Conservation (phyloP, 2,888 invertebrate species). For the Matsumyia berberina region DNA sequence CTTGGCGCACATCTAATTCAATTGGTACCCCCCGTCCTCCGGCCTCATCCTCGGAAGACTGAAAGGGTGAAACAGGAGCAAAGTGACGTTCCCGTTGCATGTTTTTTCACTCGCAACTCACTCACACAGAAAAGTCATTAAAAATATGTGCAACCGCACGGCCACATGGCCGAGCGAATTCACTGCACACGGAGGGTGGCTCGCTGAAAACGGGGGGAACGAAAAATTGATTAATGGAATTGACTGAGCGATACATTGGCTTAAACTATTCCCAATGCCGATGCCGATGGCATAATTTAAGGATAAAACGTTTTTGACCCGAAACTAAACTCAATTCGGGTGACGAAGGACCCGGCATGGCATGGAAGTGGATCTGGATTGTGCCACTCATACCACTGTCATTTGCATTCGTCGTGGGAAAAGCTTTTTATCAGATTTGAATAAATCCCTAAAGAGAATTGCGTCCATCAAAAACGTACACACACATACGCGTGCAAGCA, state of each 20-base stretch:
- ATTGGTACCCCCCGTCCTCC: slow-evolving; percentile 31
- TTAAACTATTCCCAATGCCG: slow-evolving; percentile 38
- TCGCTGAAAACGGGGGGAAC: slow-evolving; percentile 29
- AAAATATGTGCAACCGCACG: slow-evolving; percentile 38
- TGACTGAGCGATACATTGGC: slow-evolving; percentile 62
- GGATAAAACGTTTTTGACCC: slow-evolving; percentile 66
- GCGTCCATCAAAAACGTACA: slow-evolving; percentile 45
- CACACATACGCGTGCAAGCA: slow-evolving; percentile 1
- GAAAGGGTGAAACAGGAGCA: not conserved
- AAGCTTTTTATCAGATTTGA: slow-evolving; percentile 73
- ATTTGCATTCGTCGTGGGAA: slow-evolving; percentile 57
- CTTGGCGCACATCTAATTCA: slow-evolving; percentile 72
- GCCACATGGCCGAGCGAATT: not conserved
- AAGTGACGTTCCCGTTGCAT: slow-evolving; percentile 2
- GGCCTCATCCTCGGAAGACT: too few relatives aligned
- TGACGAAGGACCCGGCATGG: slow-evolving; percentile 38
- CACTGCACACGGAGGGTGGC: not conserved
- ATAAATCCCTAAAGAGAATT: slow-evolving; percentile 69
- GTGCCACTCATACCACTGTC: slow-evolving; percentile 44
- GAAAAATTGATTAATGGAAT: slow-evolving; percentile 64
- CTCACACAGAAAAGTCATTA: slow-evolving; percentile 63
- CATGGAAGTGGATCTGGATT: slow-evolving; percentile 52
- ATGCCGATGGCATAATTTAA: slow-evolving; percentile 57
- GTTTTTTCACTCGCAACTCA: slow-evolving; percentile 29
- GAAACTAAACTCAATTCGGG: slow-evolving; percentile 60